Evolutionary conservation across 2,797 vertebrate genomes (phyloP), one percentile per base, ranked within the genome.

Genomic region (Choloepus didactylus): DNA sequence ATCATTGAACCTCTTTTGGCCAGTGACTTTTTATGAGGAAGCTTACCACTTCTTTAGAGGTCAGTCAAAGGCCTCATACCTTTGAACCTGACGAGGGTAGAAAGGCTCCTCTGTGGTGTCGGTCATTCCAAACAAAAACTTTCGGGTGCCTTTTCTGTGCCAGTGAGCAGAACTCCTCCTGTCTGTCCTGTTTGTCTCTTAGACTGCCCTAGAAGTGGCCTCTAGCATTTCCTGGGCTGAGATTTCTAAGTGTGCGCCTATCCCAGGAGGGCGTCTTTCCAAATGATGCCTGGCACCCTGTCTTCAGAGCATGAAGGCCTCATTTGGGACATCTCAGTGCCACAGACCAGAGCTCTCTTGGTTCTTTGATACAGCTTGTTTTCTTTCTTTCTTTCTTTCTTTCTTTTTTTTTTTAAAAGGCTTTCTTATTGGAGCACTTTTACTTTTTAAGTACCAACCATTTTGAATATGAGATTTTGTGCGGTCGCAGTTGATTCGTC

Each of bases 11-110:
- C 2, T 77, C 10, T 93, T 64, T 59, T 89, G 64, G 62, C 16
- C 38, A 70, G 27, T 46, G 56, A 14, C 9, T 76, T 93, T 91
- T 76, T n/a, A 69, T 66, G 62, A 91, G n/a, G 54, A 81, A 95
- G 3, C 6, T 49, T 38, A n/a, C 31, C 8, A 54, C n/a, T 66
- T 49, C 44, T 56, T 81, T 81, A 62, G 67, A 83, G 44, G 12
- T 59, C 49, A 90, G 35, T 35, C 35, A 35, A 76, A 76, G 82
- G 72, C 18, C 25, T 93, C 77, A 85, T 70, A 69, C 69, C n/a
- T 51, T 84, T 31, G 41, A 80, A 79, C 51, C 59, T 64, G 41
- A 10, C 38, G 19, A 29, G 87, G 27, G 59, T 69, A 85, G 25
- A 56, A 85, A 82, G 29, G 3, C 10, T 93, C 31, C 35, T 81